Evolutionary conservation across 1,140 invertebrate genomes (phyloP), one percentile per base, ranked within the genome.

Genomic region (Drosophila rhopaloa): DNA sequence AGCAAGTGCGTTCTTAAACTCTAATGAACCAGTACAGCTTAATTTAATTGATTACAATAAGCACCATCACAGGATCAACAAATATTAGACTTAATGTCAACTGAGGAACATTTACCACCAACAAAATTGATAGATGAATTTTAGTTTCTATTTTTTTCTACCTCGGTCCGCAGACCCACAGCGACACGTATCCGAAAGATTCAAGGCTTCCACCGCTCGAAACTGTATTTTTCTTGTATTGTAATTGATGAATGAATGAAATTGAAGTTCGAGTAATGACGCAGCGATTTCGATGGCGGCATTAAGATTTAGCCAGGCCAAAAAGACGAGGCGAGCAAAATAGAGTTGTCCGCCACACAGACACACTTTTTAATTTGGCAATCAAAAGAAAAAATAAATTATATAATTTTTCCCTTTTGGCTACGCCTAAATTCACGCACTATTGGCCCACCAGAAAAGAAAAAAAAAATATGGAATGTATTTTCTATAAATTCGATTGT

Each of bases 181-280:
- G n/a, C 43, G 19, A 56, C 40, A 67, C 73, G 81, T 79, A 83
- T 67, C 66, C 65, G 55, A 65, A 47, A 77, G 73, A 86, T 85
- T 85, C 81, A 85, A 85, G 81, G 82, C 81, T 85, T 85, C 73
- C 61, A 75, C 67, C 66, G 74, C 67, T 71, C 78, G 68, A 81
- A 71, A 73, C 68, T 60, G 56, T 73, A 73, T 73, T 73, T 73
- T 85, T 85, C 83, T 84, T 75, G 82, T 81, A 88, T 88, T 88
- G 83, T 88, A 88, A 88, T 88, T 88, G 83, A 88, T 88, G 83
- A 88, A 86, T 86, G 83, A 86, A 88, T 88, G 84, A 88, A 88
- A 88, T 88, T 88, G 83, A 88, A 88, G 83, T 88, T 88, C 83
- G 83, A 88, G 83, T 83, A 83, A 88, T 88, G 84, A 88, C 83